Evolutionary conservation across 2,888 invertebrate species (phyloP).

Genomic region (Erebia epiphron): DNA sequence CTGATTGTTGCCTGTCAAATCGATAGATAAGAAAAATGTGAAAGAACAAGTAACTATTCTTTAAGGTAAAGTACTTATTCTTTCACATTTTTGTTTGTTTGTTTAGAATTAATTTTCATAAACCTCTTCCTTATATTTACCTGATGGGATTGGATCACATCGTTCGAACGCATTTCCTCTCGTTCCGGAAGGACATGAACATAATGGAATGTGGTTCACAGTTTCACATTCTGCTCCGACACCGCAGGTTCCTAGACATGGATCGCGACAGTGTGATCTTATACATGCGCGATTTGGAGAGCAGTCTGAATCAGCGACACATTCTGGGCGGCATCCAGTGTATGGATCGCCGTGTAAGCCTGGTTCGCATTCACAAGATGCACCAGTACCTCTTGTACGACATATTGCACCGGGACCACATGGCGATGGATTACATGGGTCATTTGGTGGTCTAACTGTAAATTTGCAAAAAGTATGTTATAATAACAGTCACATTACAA

Average conservation of each 20-base stretch:
- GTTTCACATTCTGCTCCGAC: constrained; percentile 90
- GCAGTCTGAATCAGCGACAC: constrained; percentile 94
- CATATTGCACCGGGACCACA: constrained; percentile 93
- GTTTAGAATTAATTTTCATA: background rate
- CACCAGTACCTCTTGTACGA: constrained; percentile 86
- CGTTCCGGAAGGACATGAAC: constrained; percentile 89
- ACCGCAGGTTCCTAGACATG: constrained; percentile 92
- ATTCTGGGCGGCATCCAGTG: constrained; percentile 91
- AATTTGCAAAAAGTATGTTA: constrained; percentile 40
- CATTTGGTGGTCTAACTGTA: constrained; percentile 75
- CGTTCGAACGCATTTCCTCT: constrained; percentile 86
- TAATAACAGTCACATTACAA: constrained; percentile 23
- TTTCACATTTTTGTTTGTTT: background rate
- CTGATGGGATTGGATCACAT: constrained; percentile 75
- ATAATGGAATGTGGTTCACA: constrained; percentile 87
- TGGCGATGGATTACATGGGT: constrained; percentile 93
- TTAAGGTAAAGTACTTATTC: background rate
- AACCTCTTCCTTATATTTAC: constrained; percentile 47
- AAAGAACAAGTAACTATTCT: too few relatives aligned
- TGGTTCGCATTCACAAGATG: constrained; percentile 88
- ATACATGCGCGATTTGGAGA: constrained; percentile 91
- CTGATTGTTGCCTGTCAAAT: too few relatives aligned
- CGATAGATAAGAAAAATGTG: too few relatives aligned
- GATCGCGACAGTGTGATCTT: constrained; percentile 92
- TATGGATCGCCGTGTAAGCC: constrained; percentile 90